Evolutionary conservation across 2,888 invertebrate genomes (phyloP), one percentile per base, ranked within the genome.

Genomic region (Mythimna vitellina): DNA sequence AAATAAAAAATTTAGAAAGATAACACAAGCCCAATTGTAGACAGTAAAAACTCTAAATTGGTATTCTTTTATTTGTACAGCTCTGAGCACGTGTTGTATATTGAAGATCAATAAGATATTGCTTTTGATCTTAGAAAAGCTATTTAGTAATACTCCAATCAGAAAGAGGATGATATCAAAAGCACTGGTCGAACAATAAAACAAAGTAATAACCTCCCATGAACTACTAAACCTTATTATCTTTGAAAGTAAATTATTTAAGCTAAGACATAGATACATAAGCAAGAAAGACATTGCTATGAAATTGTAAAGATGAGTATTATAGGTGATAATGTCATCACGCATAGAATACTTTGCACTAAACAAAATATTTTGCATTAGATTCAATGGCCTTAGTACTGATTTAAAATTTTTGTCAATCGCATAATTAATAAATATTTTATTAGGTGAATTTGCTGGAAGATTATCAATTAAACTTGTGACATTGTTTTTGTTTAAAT

Each of bases 311-410:
- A n/a, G 10, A 12, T 9, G 12, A 51, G 12, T 53, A 29, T 75
- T 75, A 1, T 14, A 4, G n/a, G 17, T 35, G 46, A 75, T 58
- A 5, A 53, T 2, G 12, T 35, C 35, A 12, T 75, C 57, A 1
- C 51, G n/a, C n/a, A 75, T 67, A 17, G 56, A 63, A 57, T 63
- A 75, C 35, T 75, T 76, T 0, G 76, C 35, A 17, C 67, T 67
- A 22, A 75, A 29, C 10, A 75, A 75, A 51, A 76, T 1, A 38
- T 25, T 29, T 35, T 65, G 64, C 46, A 74, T 73, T 1, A 73
- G 7, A 56, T 65, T 65, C 22, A 73, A 56, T 22, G 73, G 73
- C 12, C 38, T 61, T 2, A 74, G 20, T 9, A 73, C 29, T 42
- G 65, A 65, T 65, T 73, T 38, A 20, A 73, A 20, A 12, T 70